Base-by-base conservation (phyloP, 2,113 vertebrate genomes). In the Cinclus mexicanus region DNA sequence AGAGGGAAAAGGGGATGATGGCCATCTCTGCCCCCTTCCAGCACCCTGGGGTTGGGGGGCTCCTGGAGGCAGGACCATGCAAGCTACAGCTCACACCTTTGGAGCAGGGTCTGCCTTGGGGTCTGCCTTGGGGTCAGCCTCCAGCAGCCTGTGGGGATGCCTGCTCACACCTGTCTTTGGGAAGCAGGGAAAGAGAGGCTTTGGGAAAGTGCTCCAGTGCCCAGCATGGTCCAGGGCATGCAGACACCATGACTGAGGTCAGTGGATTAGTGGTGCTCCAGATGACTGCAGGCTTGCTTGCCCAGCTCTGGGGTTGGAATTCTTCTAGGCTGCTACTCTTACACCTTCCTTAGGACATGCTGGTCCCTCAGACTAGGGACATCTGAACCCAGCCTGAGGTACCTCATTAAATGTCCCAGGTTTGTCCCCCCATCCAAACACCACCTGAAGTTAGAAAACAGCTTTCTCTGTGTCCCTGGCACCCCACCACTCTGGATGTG, bases 281-380 rank as follows among this genome's bases (percentile, higher is more conserved):
- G 33, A 25, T 4, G 17, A 1, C 39, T 60, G 56, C 24, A 23
- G 75, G 5, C 11, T 64, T 57, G 14, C 31, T 39, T 59, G 59
- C 55, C 49, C 37, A n/a, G 61, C 50, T 12, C 33, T 7, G 10
- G 22, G 92, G 6, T 2, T 31, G 31, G 21, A 31, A 31, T 2
- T 11, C 39, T 50, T 39, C 9, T 0, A 37, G 50, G 37, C 0
- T 80, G 23, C 39, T 50, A 0, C 29, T 70, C 23, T 29, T 10
- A 4, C 7, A 60, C 35, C n/a, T 56, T 70, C 49, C 52, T 42
- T 5, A 5, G 65, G 64, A 29, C 5, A 1, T 0, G 60, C 3
- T 56, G 56, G 23, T 14, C 14, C n/a, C 78, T 59, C 61, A 11
- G 33, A 25, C 50, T 5, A 8, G 59, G 59, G 42, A 68, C 44